phyloP scores from a whole-genome alignment of 2,797 vertebrate genomes.

The Artibeus lituratus region DNA sequence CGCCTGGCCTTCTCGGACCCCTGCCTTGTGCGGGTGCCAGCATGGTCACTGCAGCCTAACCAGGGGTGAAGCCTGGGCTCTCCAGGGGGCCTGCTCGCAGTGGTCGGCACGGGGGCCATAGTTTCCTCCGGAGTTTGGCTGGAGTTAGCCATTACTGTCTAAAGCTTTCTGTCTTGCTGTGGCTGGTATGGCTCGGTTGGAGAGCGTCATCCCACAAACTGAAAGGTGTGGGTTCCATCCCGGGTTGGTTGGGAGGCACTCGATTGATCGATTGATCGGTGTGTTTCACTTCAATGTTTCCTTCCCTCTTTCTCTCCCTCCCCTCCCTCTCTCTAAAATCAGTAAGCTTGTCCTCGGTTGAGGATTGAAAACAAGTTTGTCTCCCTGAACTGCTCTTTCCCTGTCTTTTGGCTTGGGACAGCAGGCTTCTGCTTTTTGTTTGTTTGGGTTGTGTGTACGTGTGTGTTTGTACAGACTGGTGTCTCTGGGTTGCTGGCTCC shows the following conservation, averaged over 20 bases:
- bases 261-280: fast-evolving
- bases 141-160: not conserved
- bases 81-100: not conserved
- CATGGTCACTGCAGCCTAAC: not conserved
- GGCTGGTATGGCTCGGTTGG: too few species aligned
- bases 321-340: too few species aligned
- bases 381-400: not conserved
- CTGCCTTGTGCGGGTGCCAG: not conserved
- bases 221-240: too few species aligned
- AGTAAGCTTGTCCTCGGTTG: too few species aligned
- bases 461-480: not conserved
- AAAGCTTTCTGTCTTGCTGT: too few species aligned
- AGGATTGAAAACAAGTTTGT: not conserved
- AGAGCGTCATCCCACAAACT: too few species aligned
- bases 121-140: not conserved
- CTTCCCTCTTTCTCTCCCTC: too few species aligned
- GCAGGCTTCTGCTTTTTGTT: not conserved
- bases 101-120: not conserved
- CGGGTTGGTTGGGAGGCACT: too few species aligned
- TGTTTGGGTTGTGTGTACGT: not conserved
- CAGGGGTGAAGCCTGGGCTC: not conserved
- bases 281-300: too few species aligned
- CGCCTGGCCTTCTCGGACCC: not conserved
- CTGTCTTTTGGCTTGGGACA: not conserved
- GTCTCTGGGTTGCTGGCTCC: not conserved